phyloP scores from a whole-genome alignment of 2,113 vertebrate species.

The Ciconia maguari region DNA sequence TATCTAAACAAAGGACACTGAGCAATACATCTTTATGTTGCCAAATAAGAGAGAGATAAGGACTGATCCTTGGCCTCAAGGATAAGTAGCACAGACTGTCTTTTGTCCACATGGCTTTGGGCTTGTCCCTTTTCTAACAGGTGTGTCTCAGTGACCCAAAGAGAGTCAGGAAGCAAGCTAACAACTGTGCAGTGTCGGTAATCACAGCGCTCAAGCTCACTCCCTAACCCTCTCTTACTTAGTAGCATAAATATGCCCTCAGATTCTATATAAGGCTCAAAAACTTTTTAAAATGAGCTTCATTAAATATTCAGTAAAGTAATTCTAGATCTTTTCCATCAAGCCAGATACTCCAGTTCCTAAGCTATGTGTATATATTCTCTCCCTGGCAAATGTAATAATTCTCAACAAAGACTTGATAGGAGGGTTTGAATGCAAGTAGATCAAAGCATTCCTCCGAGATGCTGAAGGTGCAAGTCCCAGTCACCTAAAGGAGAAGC shows the following conservation, averaged over 20 bases:
- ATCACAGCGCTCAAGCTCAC: rapidly evolving
- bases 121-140: neutral
- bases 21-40: neutral
- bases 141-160: neutral
- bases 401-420: neutral
- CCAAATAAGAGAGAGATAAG: neutral
- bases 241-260: neutral
- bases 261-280: neutral
- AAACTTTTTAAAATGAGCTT: neutral
- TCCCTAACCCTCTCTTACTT: neutral
- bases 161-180: neutral
- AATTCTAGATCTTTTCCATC: neutral
- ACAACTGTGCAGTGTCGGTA: neutral
- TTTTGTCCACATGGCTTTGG: neutral
- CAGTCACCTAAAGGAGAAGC: neutral
- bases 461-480: neutral
- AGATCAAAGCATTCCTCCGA: neutral
- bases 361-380: neutral
- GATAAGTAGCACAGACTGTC: neutral
- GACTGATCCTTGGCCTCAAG: neutral
- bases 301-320: neutral
- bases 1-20: neutral
- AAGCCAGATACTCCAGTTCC: neutral
- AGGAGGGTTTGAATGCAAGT: neutral
- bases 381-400: neutral